Evolutionary conservation across 2,888 invertebrate species (phyloP).

Genomic region (Meandrusa payeni): DNA sequence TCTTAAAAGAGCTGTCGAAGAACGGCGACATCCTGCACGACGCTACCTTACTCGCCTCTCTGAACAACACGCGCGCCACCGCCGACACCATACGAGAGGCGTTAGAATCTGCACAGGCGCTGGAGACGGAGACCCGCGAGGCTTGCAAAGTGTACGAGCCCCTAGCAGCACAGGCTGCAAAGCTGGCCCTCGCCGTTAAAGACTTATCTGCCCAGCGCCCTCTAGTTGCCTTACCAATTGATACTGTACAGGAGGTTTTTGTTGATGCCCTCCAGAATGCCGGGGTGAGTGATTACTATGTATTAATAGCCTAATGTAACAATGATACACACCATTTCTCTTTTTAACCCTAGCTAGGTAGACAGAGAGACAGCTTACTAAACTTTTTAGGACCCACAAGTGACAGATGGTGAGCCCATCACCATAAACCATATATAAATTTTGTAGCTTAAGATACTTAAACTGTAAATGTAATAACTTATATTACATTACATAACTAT

Average conservation of each 20-base stretch:
- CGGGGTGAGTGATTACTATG: conserved; percentile 42
- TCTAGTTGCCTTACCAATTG: conserved; percentile 70
- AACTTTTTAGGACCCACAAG: too few relatives aligned
- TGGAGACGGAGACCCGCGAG: conserved; percentile 50
- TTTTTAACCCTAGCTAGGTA: too few relatives aligned
- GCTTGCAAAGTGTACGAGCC: conserved; percentile 35
- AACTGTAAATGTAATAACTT: too few relatives aligned
- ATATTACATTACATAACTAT: too few relatives aligned
- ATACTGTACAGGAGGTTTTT: conserved; percentile 68
- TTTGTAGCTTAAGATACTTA: too few relatives aligned
- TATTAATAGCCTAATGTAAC: too few relatives aligned
- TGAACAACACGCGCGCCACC: conserved; percentile 75
- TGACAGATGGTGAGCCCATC: background rate
- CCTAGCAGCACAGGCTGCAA: conserved; percentile 47
- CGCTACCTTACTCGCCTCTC: conserved; percentile 65
- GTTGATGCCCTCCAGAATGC: conserved; percentile 57
- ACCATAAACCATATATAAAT: too few relatives aligned
- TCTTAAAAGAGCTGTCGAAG: conserved; percentile 60
- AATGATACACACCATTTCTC: too few relatives aligned
- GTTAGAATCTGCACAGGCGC: conserved; percentile 61
- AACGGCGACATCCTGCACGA: conserved; percentile 69
- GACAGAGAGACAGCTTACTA: too few relatives aligned
- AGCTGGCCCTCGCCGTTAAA: conserved; percentile 61
- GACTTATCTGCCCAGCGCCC: conserved; percentile 53
- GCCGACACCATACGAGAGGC: conserved; percentile 68